phyloP scores from a whole-genome alignment of 2,888 invertebrate genomes.

The Abrostola tripartita region DNA sequence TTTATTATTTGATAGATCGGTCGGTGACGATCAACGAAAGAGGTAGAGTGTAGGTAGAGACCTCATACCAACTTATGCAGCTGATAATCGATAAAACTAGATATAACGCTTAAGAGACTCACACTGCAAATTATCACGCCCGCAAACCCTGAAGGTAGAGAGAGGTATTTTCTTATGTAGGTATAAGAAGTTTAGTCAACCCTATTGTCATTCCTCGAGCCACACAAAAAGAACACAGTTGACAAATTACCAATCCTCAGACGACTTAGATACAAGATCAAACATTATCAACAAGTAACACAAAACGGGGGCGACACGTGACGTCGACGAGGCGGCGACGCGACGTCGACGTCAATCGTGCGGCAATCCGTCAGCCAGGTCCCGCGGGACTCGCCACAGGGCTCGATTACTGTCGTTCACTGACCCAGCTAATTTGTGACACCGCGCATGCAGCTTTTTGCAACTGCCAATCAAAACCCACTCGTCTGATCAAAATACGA shows the following conservation, averaged over 20 bases:
- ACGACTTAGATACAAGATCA: conserved; percentile 49
- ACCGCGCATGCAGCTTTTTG: conserved; percentile 46
- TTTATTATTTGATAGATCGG: no score
- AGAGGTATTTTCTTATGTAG: no score
- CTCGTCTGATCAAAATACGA: conserved; percentile 23
- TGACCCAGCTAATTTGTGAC: conserved; percentile 73
- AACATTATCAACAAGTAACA: conserved; percentile 59
- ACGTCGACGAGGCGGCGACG: conserved; percentile 47
- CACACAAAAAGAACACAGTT: conserved; percentile 8
- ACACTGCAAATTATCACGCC: no score
- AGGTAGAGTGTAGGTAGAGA: no score
- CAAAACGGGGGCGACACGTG: conserved; percentile 65
- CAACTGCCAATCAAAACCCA: conserved; percentile 36
- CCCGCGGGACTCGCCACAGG: conserved; percentile 65
- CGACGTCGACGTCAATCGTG: conserved; percentile 68
- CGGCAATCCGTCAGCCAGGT: conserved; percentile 77
- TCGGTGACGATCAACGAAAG: no score
- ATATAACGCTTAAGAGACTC: no score
- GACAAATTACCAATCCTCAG: conserved; percentile 31
- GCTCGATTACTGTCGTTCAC: conserved; percentile 60
- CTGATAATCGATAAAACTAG: no score
- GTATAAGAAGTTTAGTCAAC: no score
- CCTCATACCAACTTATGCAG: no score
- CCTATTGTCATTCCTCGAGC: neutral
- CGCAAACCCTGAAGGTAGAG: no score